phyloP scores from a whole-genome alignment of 2,888 invertebrate genomes.

The Asteroscopus sphinx region DNA sequence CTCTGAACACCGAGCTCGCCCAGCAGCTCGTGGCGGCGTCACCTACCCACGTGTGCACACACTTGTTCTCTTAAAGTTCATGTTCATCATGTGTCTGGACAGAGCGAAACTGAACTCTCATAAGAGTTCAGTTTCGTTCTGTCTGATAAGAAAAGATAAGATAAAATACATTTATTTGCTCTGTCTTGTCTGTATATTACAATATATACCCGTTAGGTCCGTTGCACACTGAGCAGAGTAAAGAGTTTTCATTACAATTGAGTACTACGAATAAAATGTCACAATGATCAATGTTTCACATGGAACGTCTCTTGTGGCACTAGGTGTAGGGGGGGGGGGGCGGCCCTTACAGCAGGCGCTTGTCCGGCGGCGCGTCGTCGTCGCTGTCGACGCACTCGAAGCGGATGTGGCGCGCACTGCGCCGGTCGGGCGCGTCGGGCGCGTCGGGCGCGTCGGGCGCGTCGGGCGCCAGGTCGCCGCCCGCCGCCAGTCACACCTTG shows the following conservation, averaged over 20 bases:
- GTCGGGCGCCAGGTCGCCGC: constrained; percentile 67
- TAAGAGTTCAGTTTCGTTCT: no score
- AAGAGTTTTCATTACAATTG: constrained; percentile 13
- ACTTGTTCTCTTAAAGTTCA: constrained; percentile 1
- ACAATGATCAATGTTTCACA: background rate
- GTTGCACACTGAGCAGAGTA: constrained; percentile 14
- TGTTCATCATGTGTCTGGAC: background rate
- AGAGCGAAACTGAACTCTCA: background rate
- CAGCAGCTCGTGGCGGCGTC: background rate
- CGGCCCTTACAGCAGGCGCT: constrained; percentile 72
- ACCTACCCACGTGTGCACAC: background rate
- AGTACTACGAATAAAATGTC: constrained; percentile 11
- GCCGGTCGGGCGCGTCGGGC: constrained; percentile 52
- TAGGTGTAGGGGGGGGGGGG: constrained; percentile 9
- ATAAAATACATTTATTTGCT: no score
- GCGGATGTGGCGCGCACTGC: constrained; percentile 77
- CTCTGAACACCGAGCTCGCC: constrained; percentile 12
- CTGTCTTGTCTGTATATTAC: no score
- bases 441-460: constrained; percentile 33
- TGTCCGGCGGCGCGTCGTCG: constrained; percentile 80
- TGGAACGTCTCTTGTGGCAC: background rate
- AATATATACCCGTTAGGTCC: constrained; percentile 29
- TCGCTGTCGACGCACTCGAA: constrained; percentile 84
- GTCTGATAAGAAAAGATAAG: no score
- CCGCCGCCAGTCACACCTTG: constrained; percentile 94